Percentiles rank a stretch among this genome's conserved stretches.
phyloP scores from a whole-genome alignment of 2,888 invertebrate species.

The Cosmia pyralina region DNA sequence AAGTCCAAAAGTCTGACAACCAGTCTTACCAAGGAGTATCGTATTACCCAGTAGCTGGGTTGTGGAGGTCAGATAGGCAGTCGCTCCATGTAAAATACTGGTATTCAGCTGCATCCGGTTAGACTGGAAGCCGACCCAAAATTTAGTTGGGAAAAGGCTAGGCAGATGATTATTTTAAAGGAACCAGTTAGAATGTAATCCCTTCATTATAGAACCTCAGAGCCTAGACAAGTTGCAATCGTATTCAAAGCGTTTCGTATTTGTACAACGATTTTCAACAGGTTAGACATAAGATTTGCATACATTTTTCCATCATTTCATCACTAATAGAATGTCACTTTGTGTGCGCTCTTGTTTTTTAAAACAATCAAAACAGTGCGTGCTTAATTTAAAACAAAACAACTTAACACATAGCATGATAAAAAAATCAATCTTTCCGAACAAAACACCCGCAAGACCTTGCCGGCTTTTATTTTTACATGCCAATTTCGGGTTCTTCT shows the following conservation, averaged over 20 bases:
- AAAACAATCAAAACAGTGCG: constrained; percentile 29
- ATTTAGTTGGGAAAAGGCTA: too few species aligned
- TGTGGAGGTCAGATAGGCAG: too few species aligned
- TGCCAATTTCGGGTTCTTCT: constrained; percentile 73
- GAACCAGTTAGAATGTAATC: neutral
- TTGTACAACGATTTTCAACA: neutral
- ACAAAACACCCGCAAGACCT: constrained; percentile 63
- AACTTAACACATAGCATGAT: constrained; percentile 61
- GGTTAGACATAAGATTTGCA: neutral
- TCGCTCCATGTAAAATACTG: too few species aligned
- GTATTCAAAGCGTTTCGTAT: too few species aligned
- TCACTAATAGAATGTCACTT: neutral
- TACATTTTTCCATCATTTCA: neutral
- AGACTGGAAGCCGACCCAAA: too few species aligned
- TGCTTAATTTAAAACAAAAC: constrained; percentile 34
- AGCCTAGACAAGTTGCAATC: neutral
- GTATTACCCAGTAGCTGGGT: too few species aligned
- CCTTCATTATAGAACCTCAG: constrained; percentile 9
- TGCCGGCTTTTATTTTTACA: constrained; percentile 70
- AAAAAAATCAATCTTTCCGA: constrained; percentile 68
- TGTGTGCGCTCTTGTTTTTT: neutral
- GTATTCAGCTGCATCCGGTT: too few species aligned
- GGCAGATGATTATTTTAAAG: neutral
- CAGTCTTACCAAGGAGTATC: too few species aligned
- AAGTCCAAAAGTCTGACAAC: too few species aligned